Evolutionary conservation across 1,140 invertebrate species (phyloP).

Genomic region (Drosophila ironensis): DNA sequence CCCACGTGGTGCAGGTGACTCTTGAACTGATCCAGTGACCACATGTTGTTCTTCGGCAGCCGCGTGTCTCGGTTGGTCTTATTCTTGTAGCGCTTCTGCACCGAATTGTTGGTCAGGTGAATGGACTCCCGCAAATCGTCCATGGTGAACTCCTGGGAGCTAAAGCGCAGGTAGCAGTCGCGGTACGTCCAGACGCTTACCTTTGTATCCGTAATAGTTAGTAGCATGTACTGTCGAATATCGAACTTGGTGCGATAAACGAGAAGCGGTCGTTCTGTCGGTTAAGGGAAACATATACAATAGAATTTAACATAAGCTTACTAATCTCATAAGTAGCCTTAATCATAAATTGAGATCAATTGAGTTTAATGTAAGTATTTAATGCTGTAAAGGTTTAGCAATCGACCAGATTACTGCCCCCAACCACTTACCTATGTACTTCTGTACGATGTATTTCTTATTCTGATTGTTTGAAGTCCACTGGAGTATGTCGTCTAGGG

Average conservation of each 20-base stretch:
- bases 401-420: no score
- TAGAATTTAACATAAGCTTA: background rate
- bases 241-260: slow-evolving; percentile 96
- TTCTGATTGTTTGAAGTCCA: slow-evolving; percentile 84
- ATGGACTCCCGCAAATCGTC: slow-evolving; percentile 93
- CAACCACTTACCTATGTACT: slow-evolving; percentile 91
- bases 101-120: slow-evolving; percentile 95
- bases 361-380: no score
- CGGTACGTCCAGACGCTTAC: slow-evolving; percentile 95
- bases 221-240: slow-evolving; percentile 94
- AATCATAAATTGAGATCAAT: no score
- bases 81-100: slow-evolving; percentile 93
- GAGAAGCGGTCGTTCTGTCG: slow-evolving; percentile 89
- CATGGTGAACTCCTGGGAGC: slow-evolving; percentile 92
- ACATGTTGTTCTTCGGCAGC: slow-evolving; percentile 92
- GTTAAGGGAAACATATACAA: background rate
- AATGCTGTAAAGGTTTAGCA: no score
- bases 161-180: slow-evolving; percentile 94
- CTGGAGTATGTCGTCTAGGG: slow-evolving; percentile 86
- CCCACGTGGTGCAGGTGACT: slow-evolving; percentile 84
- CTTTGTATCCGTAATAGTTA: slow-evolving; percentile 90
- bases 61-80: slow-evolving; percentile 84
- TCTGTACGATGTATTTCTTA: slow-evolving; percentile 93
- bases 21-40: slow-evolving; percentile 91
- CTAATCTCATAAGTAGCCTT: no score